phyloP scores from a whole-genome alignment of 1,140 invertebrate genomes.

The Palaemon carinicauda region DNA sequence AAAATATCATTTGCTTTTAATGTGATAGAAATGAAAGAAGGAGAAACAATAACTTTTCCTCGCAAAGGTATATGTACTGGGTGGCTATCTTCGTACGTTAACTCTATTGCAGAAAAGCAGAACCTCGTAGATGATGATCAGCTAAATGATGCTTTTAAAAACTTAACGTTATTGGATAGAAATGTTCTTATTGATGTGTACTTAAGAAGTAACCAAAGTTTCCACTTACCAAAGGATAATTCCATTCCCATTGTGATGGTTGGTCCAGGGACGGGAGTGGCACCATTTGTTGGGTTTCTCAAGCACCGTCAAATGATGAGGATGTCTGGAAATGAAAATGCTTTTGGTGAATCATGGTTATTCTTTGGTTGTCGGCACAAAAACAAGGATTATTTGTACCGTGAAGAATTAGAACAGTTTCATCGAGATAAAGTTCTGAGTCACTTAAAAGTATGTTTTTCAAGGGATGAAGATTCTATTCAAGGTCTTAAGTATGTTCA shows the following conservation, averaged over 20 bases:
- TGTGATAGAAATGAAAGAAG: conserved; percentile 67
- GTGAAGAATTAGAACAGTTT: conserved; percentile 69
- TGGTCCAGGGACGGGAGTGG: conserved; percentile 82
- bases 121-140: background rate
- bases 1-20: conserved; percentile 76
- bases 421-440: conserved; percentile 67
- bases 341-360: conserved; percentile 69
- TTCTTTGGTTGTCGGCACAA: conserved; percentile 81
- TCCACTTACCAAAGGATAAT: conserved; percentile 69
- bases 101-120: background rate
- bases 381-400: conserved; percentile 72
- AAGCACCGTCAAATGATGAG: conserved; percentile 65
- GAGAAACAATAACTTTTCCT: conserved; percentile 64
- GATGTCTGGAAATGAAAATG: conserved; percentile 50
- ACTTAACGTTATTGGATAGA: background rate
- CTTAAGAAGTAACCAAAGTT: conserved; percentile 71
- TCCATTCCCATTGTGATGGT: conserved; percentile 77
- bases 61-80: conserved; percentile 75
- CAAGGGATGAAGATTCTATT: conserved; percentile 69
- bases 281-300: conserved; percentile 76
- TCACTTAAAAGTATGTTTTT: conserved; percentile 73
- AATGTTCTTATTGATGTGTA: conserved; percentile 69
- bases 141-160: background rate
- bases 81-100: conserved; percentile 67
- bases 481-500: conserved; percentile 70